These are phyloP conservation scores for Steinernema feltiae DNA, from an alignment of 1,140 invertebrate genomes.

Conservation along the genomic window DNA sequence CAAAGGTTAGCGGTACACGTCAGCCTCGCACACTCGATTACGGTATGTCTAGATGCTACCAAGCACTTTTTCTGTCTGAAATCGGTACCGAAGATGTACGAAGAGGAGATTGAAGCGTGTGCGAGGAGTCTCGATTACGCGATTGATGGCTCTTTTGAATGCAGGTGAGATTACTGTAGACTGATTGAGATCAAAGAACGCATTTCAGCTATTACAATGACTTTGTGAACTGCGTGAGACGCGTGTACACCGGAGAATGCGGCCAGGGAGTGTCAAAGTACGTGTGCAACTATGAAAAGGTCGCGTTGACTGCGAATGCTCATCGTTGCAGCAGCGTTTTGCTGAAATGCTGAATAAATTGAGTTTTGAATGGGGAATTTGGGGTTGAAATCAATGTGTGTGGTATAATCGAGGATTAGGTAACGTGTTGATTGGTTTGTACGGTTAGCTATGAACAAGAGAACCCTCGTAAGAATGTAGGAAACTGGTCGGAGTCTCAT, in stretches of 20 bases:
- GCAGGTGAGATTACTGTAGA: background rate
- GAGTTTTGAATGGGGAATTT: background rate
- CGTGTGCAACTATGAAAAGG: slow-evolving; percentile 2
- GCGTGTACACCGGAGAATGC: background rate
- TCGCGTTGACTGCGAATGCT: background rate
- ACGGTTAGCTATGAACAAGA: too few species aligned
- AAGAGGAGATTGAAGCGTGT: background rate
- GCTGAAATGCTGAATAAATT: background rate
- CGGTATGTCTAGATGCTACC: background rate
- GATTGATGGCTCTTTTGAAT: background rate
- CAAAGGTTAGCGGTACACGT: background rate
- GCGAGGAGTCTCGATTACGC: background rate
- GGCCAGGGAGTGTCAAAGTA: background rate
- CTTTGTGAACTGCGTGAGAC: background rate
- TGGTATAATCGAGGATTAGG: too few species aligned
- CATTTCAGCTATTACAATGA: slow-evolving; percentile 1
- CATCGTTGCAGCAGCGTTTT: background rate
- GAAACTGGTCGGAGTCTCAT: too few species aligned
- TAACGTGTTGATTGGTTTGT: too few species aligned
- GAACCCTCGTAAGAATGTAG: too few species aligned
- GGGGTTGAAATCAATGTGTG: too few species aligned
- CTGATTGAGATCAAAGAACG: background rate
- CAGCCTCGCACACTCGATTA: background rate
- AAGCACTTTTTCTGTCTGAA: background rate
- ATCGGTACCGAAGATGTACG: background rate